These are phyloP conservation scores for Lagenorhynchus albirostris DNA, from an alignment of 2,113 vertebrate species.

Conservation along the genomic window DNA sequence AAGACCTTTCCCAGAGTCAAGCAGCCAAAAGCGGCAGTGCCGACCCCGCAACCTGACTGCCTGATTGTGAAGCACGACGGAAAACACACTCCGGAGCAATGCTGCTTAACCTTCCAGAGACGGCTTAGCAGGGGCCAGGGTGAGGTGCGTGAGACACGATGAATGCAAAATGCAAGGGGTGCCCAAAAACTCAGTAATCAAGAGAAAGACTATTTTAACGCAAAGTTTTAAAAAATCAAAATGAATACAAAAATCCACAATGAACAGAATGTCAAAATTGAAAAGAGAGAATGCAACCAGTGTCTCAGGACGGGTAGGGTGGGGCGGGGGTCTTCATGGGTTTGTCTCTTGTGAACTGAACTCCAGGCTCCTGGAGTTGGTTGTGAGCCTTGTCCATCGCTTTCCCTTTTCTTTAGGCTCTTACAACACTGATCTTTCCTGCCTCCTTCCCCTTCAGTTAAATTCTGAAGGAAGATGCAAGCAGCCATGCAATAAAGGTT, in stretches of 20 bases:
- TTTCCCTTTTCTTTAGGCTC: not conserved
- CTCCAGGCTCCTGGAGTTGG: not conserved
- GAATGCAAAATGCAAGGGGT: not conserved
- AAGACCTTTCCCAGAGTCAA: not conserved
- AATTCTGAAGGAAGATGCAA: not conserved
- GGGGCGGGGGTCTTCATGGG: not conserved
- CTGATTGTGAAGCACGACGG: accelerated
- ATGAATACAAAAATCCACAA: not conserved
- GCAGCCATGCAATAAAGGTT: not conserved
- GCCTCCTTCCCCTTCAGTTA: not conserved
- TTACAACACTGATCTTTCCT: not conserved
- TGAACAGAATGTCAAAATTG: not conserved
- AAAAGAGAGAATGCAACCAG: not conserved
- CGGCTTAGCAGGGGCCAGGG: not conserved
- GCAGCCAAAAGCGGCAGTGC: not conserved
- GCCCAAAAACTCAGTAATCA: not conserved
- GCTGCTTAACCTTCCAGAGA: not conserved
- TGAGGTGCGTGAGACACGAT: accelerated
- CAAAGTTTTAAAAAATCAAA: not conserved
- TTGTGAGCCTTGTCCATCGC: not conserved
- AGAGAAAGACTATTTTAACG: not conserved
- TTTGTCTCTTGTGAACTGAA: not conserved
- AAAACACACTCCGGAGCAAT: not conserved
- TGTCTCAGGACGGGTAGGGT: not conserved
- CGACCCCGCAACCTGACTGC: not conserved